Percentiles rank a stretch among this genome's conserved stretches.
These are phyloP conservation scores for Trematocara stigmaticum DNA, from an alignment of 2,113 vertebrate species.

Conservation along the genomic window DNA sequence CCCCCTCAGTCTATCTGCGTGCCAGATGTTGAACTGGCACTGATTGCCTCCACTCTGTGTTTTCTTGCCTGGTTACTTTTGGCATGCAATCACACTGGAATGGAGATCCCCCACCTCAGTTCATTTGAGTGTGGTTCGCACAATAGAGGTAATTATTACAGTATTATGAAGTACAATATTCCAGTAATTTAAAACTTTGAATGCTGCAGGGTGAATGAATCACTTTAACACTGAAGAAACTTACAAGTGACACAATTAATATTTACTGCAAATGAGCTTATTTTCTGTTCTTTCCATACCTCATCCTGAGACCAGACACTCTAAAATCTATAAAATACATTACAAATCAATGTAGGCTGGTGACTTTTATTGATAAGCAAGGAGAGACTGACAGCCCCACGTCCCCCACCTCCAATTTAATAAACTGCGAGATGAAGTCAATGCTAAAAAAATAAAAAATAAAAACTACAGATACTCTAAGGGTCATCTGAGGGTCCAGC, in stretches of 20 bases:
- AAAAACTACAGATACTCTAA: not conserved
- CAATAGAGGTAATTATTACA: not conserved
- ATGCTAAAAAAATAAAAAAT: not conserved
- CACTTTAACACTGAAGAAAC: not conserved
- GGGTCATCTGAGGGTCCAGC: not conserved
- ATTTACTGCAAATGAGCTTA: not conserved
- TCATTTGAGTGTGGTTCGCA: not conserved
- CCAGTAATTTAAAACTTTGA: not conserved
- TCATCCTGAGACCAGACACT: not conserved
- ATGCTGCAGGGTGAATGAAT: not conserved
- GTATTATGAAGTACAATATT: not conserved
- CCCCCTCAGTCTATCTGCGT: not conserved
- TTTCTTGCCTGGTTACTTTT: not conserved
- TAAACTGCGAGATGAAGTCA: not conserved
- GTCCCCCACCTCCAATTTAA: not conserved
- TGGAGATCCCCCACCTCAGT: not conserved
- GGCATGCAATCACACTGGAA: not conserved
- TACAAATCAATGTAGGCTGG: not conserved
- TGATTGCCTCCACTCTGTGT: not conserved
- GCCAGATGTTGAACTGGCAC: conserved; percentile 2
- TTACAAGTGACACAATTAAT: not conserved
- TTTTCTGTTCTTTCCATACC: not conserved
- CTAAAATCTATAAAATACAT: not conserved
- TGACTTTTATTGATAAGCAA: not conserved
- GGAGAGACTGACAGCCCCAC: not conserved